These are phyloP conservation scores for Bombus superbus DNA, from an alignment of 1,140 invertebrate species.

Conservation along the genomic window DNA sequence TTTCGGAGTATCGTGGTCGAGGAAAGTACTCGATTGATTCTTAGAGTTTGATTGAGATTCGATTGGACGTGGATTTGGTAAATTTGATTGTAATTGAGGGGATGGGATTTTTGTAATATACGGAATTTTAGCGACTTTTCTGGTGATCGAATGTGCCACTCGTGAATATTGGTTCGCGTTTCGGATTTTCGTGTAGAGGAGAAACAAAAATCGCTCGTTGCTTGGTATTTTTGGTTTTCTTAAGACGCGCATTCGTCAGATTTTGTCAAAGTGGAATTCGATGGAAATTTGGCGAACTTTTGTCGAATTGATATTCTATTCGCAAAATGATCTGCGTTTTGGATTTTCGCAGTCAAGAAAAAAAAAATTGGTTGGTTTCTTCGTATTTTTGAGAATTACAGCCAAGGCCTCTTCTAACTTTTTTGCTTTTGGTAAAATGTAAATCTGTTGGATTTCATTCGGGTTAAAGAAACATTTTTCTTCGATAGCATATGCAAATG, in stretches of 20 bases:
- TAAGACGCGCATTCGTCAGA: no score
- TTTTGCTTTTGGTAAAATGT: not conserved
- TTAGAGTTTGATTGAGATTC: no score
- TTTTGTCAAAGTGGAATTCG: no score
- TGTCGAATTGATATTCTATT: no score
- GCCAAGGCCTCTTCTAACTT: not conserved
- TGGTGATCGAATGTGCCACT: not conserved
- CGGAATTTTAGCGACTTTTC: not conserved
- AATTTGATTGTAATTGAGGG: not conserved
- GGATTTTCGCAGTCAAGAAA: no score
- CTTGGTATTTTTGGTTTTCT: no score
- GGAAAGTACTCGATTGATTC: not conserved
- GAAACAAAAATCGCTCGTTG: no score
- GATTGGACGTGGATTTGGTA: not conserved
- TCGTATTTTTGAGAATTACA: no score
- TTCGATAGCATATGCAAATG: not conserved
- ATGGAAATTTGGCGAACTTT: no score
- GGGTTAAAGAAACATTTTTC: not conserved
- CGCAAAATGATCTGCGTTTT: no score
- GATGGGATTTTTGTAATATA: not conserved
- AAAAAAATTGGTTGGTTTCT: no score
- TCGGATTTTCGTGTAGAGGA: not conserved
- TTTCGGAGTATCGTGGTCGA: not conserved
- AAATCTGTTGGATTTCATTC: not conserved
- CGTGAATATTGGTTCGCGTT: not conserved